Conservation (phyloP, 1,140 invertebrate genomes). For the Lordiphosa collinella region DNA sequence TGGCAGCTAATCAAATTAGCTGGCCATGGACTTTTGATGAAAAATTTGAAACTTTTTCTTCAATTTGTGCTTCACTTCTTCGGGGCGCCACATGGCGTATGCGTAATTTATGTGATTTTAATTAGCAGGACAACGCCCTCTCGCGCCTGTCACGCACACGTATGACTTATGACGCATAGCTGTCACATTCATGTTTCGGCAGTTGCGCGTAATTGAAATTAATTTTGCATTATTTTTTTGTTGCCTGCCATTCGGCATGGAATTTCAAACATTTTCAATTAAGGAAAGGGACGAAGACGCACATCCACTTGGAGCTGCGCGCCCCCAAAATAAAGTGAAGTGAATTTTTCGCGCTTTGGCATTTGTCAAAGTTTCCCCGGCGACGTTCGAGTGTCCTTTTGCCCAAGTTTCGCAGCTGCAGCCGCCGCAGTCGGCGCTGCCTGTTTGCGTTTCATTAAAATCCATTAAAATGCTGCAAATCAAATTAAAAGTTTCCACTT, state of each 20-base stretch:
- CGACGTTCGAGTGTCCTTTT: slow-evolving; percentile 60
- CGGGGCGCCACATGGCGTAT: slow-evolving; percentile 57
- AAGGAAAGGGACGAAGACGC: slow-evolving; percentile 36
- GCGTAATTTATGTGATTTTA: slow-evolving; percentile 74
- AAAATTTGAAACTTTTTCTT: slow-evolving; percentile 51
- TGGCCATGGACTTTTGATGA: slow-evolving; percentile 62
- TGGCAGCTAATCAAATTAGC: slow-evolving; percentile 67
- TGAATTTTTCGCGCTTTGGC: slow-evolving; percentile 74
- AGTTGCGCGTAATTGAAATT: slow-evolving; percentile 67
- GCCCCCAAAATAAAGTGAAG: slow-evolving; percentile 55
- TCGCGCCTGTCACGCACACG: slow-evolving; percentile 8
- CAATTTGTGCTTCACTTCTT: slow-evolving; percentile 42
- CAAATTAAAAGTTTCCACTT: slow-evolving; percentile 77
- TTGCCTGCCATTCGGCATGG: slow-evolving; percentile 52
- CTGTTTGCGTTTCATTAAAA: slow-evolving; percentile 76
- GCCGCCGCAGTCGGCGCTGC: slow-evolving; percentile 23
- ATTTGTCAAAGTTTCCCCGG: slow-evolving; percentile 67
- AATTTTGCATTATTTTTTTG: slow-evolving; percentile 62
- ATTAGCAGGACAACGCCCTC: slow-evolving; percentile 40
- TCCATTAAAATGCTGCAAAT: slow-evolving; percentile 78
- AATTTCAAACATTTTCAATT: slow-evolving; percentile 77
- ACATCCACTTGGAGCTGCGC: slow-evolving; percentile 50
- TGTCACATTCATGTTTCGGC: slow-evolving; percentile 66
- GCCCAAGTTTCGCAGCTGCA: slow-evolving; percentile 34
- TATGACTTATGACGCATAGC: slow-evolving; percentile 67